Evolutionary conservation across 2,888 invertebrate genomes (phyloP), one percentile per base, ranked within the genome.

Genomic region (Polydrusus pterygomalis): DNA sequence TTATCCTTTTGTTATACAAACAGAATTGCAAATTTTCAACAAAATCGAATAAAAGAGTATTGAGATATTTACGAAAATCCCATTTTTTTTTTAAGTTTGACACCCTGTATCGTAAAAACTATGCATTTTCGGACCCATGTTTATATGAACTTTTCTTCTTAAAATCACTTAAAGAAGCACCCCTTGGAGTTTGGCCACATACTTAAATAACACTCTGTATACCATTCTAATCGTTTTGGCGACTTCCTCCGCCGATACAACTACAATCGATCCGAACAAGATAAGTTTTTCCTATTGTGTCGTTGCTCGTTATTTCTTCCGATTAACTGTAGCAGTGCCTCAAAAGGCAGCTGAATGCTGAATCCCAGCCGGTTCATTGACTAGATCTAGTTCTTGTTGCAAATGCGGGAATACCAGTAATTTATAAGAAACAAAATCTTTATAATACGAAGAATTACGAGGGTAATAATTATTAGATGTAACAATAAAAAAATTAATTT

Each of bases 361-460:
- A 80, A 77, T 77, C 80, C 80, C 78, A 81, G 82, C 84, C 84
- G 83, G 85, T 85, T 85, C 83, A 80, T 79, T 83, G 85, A 83
- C 83, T 83, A 84, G 83, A 82, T 75, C 77, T 84, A 84, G 83
- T 85, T 85, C 84, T 85, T 85, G 84, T 81, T 79, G 47, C 82
- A 81, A 82, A 82, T 83, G 80, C 81, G 82, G 80, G 83, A 86
- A 85, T 85, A 84, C 84, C 84, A 81, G 84, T 84, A 86, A 86
- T 86, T 86, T 86, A 86, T 86, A 67, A 64, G 68, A 85, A 85
- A 85, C 73, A 38, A 73, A 73, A 71, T 71, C 71, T 58, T 65
- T 40, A 58, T 67, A 67, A 38, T 47, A 15, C 34, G 10, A 38
- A 17, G 30, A n/a, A 40, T 20, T 71, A 71, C 73, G 58, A 47